Evolutionary conservation across 2,888 invertebrate species (phyloP), one percentile per base, ranked within the genome.

Genomic region (Trachelus stipa): DNA sequence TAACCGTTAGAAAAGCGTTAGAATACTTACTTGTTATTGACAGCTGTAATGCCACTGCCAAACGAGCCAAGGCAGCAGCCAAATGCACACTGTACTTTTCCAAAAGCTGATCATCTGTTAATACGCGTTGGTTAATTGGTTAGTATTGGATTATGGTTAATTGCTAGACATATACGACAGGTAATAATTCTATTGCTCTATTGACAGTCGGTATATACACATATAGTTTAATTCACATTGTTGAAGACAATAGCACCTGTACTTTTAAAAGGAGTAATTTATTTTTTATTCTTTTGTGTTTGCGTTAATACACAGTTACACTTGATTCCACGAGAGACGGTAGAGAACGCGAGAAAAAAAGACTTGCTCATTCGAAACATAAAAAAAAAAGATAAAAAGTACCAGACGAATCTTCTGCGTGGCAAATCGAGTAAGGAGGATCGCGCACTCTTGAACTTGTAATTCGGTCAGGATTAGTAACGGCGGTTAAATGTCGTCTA

Each of bases 21-120:
- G 40, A 78, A 69, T 85, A 93, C 95, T 95, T 94, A 96, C 95
- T 94, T 92, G 93, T 92, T 81, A 95, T 93, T 90, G 95, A 94
- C 92, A 94, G 93, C 89, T 94, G 94, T 81, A 96, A 94, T 91
- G 95, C 94, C 85, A 93, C 93, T 81, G 94, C 93, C 88, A 96
- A 93, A 85, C 94, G 92, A 12, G 94, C 92, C 83, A 96, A 93
- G 82, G 94, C 93, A 86, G 92, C 92, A 87, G 94, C 93, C 87
- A 96, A 92, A 82, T 93, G 92, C 79, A 91, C 91, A 91, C 94
- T 95, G 92, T 94, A 94, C 77, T 93, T 93, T 90, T 92, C 92
- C 92, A 95, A 94, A 87, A 90, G 83, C 83, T 81, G 85, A 86
- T 89, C 87, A 88, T 89, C 90, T 90, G 87, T 87, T 87, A 87